phyloP scores from a whole-genome alignment of 2,113 vertebrate species.

The Sceloporus tristichus region DNA sequence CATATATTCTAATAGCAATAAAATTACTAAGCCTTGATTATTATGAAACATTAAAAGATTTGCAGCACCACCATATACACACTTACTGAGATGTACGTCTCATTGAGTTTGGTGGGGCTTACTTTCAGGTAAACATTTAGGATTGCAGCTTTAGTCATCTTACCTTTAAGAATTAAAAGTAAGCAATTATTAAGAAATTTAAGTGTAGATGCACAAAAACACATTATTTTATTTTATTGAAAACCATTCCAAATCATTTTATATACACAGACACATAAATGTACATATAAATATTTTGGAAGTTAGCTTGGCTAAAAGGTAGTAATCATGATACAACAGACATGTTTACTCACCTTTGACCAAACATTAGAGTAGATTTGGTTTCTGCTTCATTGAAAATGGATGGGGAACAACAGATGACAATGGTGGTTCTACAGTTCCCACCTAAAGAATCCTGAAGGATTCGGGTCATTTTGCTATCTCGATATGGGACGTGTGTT shows the following conservation, averaged over 20 bases:
- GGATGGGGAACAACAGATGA: constrained; percentile 95
- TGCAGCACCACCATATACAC: background rate
- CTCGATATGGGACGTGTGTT: constrained; percentile 92
- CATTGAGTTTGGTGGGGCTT: background rate
- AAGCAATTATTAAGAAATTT: too few species aligned
- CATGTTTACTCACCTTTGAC: constrained; percentile 84
- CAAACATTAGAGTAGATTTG: constrained; percentile 95
- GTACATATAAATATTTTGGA: background rate
- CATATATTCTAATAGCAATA: background rate
- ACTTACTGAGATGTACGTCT: background rate
- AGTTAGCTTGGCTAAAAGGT: background rate
- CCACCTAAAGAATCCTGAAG: constrained; percentile 95
- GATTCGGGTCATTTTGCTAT: constrained; percentile 97
- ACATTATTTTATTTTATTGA: background rate
- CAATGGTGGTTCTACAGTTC: constrained; percentile 94
- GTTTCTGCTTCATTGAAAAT: constrained; percentile 94
- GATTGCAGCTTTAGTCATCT: background rate
- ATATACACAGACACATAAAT: too few species aligned
- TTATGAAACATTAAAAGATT: background rate
- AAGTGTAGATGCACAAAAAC: too few species aligned
- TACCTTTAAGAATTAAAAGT: too few species aligned
- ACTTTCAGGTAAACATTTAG: background rate
- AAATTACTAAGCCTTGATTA: background rate
- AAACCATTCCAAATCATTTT: background rate
- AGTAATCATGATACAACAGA: background rate